Evolutionary conservation across 2,113 vertebrate species (phyloP), one percentile per base, ranked within the genome.

Genomic region (Gambusia holbrooki): DNA sequence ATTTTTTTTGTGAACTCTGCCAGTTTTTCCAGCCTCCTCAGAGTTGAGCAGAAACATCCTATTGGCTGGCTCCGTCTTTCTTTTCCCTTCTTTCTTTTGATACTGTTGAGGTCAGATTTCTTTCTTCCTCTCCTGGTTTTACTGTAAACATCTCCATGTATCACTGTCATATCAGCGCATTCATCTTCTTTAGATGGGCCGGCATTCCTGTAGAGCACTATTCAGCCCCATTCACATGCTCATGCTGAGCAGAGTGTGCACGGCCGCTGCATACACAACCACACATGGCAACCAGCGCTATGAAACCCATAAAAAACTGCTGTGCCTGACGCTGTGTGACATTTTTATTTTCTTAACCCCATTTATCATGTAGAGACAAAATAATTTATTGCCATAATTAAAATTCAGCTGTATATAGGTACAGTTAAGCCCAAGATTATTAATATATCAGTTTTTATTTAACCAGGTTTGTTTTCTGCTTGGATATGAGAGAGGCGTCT

Each of bases 141-240:
- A 92, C 90, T 88, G 90, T 91, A 93, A 93, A 92, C 90, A 90
- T 87, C 88, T 81, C 87, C 86, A 92, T 93, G 90, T 85, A 92
- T 93, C 90, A 93, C 88, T 93, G 91, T 93, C 92, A 92, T 93
- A 91, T 92, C 84, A 83, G 71, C 30, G 40, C 87, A 92, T 92
- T 93, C 87, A 91, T 87, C 85, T 85, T 75, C 82, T 77, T 82
- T 78, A 79, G 68, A 85, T 68, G 63, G 77, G 77, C 74, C 60
- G 9, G 74, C 42, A 28, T 84, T 58, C 92, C 88, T 35, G 78
- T 79, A 63, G 91, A 0, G 85, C 73, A 35, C 75, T 85, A 85
- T 90, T 91, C 87, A 87, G 76, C 37, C 79, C 48, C 74, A 68
- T 83, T 87, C 82, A 84, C 15, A 25, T 32, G 1, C 68, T 76